Base-by-base conservation (phyloP, 2,888 invertebrate genomes). In the Hermaeophaga mercurialis region DNA sequence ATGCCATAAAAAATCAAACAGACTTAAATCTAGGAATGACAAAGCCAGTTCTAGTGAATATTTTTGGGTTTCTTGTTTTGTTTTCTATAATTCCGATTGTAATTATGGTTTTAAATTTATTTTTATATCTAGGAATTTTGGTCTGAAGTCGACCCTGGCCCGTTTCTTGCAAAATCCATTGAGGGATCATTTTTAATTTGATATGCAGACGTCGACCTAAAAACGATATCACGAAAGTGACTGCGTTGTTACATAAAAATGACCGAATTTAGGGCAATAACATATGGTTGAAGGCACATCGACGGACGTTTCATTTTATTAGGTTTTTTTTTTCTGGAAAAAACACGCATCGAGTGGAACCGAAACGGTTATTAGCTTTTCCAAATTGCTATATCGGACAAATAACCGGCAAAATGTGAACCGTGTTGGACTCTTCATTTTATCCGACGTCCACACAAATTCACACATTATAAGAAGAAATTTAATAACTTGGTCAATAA, bases 361-460 rank as follows among this genome's bases (percentile, higher is more conserved):
- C 44, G n/a, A 15, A 44, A 49, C 49, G 17, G 45, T 54, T 58
- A 58, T 58, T 54, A 47, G 44, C 47, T 43, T 39, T 36, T 38
- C 36, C 26, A 48, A 53, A 57, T 46, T 52, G 52, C 56, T 52
- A 46, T 56, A 56, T 52, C 18, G 53, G 41, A 57, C 54, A 49
- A 45, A 53, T 53, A 47, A 47, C 34, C 47, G n/a, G 18, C 47
- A 22, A 43, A 33, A 43, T 43, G 33, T 22, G 34, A 31, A 12
- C 12, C 12, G n/a, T 31, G 11, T 31, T 31, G 11, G 2, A 4
- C 31, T 31, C 3, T 31, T 31, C 8, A 3, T 31, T 31, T 31
- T 12, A 9, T n/a, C n/a, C n/a, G n/a, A n/a, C n/a, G n/a, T n/a
- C n/a, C n/a, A n/a, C n/a, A n/a, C n/a, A n/a, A n/a, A n/a, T n/a